A percentile compares a stretch with the other conserved stretches of the same genome.
Conservation (phyloP, 2,888 invertebrate species). For the Drosophila neutralis region DNA sequence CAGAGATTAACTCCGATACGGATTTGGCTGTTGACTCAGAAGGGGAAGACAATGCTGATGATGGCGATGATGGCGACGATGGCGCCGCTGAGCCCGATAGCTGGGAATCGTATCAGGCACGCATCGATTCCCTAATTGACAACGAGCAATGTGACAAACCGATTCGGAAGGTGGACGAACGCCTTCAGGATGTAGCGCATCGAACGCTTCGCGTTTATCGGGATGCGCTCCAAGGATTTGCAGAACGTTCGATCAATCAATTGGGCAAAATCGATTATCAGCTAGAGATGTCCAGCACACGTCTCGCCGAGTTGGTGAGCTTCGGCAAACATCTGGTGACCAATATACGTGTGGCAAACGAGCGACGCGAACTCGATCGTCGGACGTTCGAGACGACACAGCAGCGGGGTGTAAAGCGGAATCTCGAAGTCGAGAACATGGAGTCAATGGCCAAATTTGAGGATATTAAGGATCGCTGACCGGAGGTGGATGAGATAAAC, state of each 20-base stretch:
- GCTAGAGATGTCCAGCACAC: conserved; percentile 87
- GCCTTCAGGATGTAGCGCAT: conserved; percentile 44
- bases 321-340: conserved; percentile 91
- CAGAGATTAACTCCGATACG: conserved; percentile 12
- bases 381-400: conserved; percentile 82
- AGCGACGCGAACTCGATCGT: conserved; percentile 89
- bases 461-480: conserved; percentile 89
- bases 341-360: conserved; percentile 91
- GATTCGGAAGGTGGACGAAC: conserved; percentile 48
- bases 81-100: conserved; percentile 39
- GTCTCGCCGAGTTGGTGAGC: conserved; percentile 87
- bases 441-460: conserved; percentile 88
- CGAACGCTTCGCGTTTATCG: conserved; percentile 45
- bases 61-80: neutral
- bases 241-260: conserved; percentile 79
- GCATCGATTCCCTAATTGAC: conserved; percentile 48
- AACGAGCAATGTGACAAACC: conserved; percentile 58
- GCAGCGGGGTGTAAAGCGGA: conserved; percentile 84
- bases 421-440: conserved; percentile 88
- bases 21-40: conserved; percentile 32
- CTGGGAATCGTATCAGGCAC: conserved; percentile 63
- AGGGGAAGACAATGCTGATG: conserved; percentile 10
- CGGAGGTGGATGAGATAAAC: conserved; percentile 87
- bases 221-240: conserved; percentile 49
- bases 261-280: conserved; percentile 88